Evolutionary conservation across 2,888 invertebrate species (phyloP), one percentile per base, ranked within the genome.

Genomic region (Ormyrus pomaceus): DNA sequence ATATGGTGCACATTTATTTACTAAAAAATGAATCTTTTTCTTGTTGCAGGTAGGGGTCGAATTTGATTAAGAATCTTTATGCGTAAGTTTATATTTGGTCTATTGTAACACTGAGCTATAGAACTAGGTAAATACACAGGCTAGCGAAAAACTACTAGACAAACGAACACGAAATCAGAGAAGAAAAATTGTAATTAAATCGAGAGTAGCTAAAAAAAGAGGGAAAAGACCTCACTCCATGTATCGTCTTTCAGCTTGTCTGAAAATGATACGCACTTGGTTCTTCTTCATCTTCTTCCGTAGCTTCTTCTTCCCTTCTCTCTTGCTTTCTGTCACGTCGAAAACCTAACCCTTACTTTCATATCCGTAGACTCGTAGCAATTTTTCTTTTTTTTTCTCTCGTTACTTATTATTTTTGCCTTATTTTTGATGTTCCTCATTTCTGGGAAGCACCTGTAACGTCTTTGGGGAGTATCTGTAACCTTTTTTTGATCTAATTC

Each of bases 151-250:
- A 19, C 1, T 19, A 19, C 19, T 19, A 56, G n/a, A 53, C 13
- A 59, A 51, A 50, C 13, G 46, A 19, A 48, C 51, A 5, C 10
- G 87, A 87, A 88, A 87, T 87, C 84, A 86, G 86, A 88, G 86
- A 85, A 84, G 85, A 85, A 86, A 87, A 87, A 86, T 87, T 84
- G 85, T 87, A 87, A 88, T 88, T 87, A 88, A 88, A 87, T 86
- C 86, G 86, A 86, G 86, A 86, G 83, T 84, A 84, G 64, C 64
- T 64, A 48, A 48, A 7, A 11, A 11, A 46, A 58, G 69, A 61
- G 34, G 5, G 59, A 51, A 11, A 46, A n/a, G 51, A 55, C 55
- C 55, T 59, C 46, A 82, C 55, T 83, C 86, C 74, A 68, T 83
- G 84, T 87, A 86, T 88, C 86, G 82, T 79, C 84, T 88, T 88